These are phyloP conservation scores for Manis crassicaudata DNA, from an alignment of 2,797 vertebrate species.

Conservation along the genomic window DNA sequence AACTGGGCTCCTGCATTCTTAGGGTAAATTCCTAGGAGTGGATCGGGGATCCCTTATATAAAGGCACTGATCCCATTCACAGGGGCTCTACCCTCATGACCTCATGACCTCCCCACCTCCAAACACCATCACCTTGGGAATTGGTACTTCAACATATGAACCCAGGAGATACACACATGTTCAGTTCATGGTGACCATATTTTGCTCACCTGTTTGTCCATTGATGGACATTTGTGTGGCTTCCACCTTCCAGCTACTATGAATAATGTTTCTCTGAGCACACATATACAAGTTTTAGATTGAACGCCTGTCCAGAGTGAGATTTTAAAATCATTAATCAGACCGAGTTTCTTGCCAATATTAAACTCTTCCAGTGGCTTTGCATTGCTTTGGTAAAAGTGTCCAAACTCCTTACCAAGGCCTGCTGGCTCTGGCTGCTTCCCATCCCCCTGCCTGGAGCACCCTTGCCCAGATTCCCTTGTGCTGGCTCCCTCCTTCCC, in stretches of 20 bases:
- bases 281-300: too few species aligned
- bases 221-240: background rate
- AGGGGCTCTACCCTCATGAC: background rate
- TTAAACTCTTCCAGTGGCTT: background rate
- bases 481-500: background rate
- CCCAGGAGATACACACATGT: background rate
- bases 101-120: background rate
- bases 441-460: background rate
- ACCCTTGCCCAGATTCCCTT: background rate
- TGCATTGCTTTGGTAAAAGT: background rate
- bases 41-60: background rate
- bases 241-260: too few species aligned
- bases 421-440: background rate
- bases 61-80: background rate
- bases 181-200: background rate
- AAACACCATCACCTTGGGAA: background rate
- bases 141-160: background rate
- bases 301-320: background rate
- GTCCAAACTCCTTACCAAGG: background rate
- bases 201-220: fast-evolving
- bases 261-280: background rate
- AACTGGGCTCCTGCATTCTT: too few species aligned
- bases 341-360: background rate
- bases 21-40: too few species aligned
- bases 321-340: background rate